Evolutionary conservation across 1,140 invertebrate genomes (phyloP), one percentile per base, ranked within the genome.

Genomic region (Nebria ingens): DNA sequence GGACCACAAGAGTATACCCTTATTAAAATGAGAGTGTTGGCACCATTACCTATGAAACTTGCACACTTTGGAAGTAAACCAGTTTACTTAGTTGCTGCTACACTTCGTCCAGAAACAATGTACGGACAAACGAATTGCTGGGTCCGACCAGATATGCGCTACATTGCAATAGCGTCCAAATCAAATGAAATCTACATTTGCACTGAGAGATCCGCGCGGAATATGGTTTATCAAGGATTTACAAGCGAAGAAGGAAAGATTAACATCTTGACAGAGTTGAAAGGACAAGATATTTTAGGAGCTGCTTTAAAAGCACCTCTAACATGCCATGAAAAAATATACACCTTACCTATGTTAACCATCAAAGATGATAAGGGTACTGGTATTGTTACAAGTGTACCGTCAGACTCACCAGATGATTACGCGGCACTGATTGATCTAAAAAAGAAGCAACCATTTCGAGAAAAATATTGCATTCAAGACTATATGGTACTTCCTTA

Each of bases 51-150:
- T 13, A 66, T 78, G 52, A 82, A 82, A 71, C 71, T 97, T 59
- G 86, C 83, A 51, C 53, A 62, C 54, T 69, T 83, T 52, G 61
- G 69, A 56, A 72, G 72, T 2, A 80, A 83, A 65, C 66, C 78
- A 6, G 78, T 97, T 19, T 97, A 75, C 70, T 77, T 99, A 50
- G 93, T 99, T 12, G 95, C 96, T 38, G 97, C 94, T n/a, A 99
- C 97, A 15, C 73, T 99, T 3, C 76, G 96, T 60, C 96, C 97
- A 11, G 97, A 99, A 76, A 99, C 97, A 1, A 99, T 99, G 97
- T 99, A 98, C 71, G 97, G 97, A 1, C 97, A 99, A 76, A 99
- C 97, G 0, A 99, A 99, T 69, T 98, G 96, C 69, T 99, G 96
- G 94, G 68, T 99, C 1, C 86, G 87, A 66, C 97, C 97, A 2